Base-by-base conservation (phyloP, 2,113 vertebrate species). In the Illadopsis cleaveri region DNA sequence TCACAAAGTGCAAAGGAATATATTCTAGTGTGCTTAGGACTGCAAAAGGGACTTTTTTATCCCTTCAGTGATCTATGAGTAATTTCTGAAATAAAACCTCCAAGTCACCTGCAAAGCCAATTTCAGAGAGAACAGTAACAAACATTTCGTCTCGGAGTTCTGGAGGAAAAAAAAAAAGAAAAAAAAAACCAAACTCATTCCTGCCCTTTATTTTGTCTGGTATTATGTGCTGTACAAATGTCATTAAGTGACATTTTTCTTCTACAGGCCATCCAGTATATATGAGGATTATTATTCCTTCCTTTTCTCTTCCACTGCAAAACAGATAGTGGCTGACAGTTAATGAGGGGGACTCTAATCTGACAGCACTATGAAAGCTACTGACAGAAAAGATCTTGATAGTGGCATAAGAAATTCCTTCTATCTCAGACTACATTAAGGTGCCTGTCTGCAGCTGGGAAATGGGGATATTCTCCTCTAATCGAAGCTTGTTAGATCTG, bases 231-330 rank as follows among this genome's bases (percentile, higher is more conserved):
- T 93, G 92, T 94, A 90, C 89, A 96, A 96, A 96, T 97, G 88
- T 86, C 95, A 97, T 90, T 93, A 92, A 95, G 86, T 94, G 95
- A 95, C 93, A 95, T 96, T 96, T 97, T 81, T 94, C 81, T 96
- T 88, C 93, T 94, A 86, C 71, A 91, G 92, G 89, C 94, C 83
- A 82, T 51, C 48, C 65, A 70, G 56, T 92, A 60, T 93, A 86
- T 89, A 68, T 15, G 18, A 68, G 58, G 86, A 93, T 96, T 96
- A 69, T 88, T 81, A 66, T 86, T 81, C 62, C 42, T 62, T 91
- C 48, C 47, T 95, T 86, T 69, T 89, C 62, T 82, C 66, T 91
- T 35, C 72, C 54, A 37, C 61, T 86, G 90, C 70, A 94, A 90
- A 96, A 38, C 47, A 88, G 95, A 93, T 87, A 96, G 83, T 33